These are phyloP conservation scores for Pseudomyrmex cubaensis DNA, from an alignment of 1,140 invertebrate species.

Conservation along the genomic window DNA sequence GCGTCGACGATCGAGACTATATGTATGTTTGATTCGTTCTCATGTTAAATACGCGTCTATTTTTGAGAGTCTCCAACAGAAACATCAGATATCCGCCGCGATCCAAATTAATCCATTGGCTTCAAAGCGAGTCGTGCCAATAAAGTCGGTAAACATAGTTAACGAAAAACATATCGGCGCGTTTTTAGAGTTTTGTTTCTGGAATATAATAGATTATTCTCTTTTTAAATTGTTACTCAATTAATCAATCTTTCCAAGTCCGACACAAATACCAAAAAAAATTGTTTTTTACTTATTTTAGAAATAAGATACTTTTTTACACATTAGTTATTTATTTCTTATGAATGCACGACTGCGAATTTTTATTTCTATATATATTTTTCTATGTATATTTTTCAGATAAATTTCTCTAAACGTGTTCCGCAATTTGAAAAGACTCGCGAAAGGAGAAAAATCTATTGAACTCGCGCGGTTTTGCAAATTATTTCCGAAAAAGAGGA, in stretches of 20 bases:
- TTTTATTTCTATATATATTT: neutral
- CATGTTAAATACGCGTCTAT: slow-evolving; percentile 13
- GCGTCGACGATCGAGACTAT: slow-evolving; percentile 34
- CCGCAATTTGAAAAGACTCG: slow-evolving; percentile 4
- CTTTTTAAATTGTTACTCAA: neutral
- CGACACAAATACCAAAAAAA: neutral
- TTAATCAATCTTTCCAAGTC: neutral
- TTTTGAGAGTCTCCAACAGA: slow-evolving; percentile 34
- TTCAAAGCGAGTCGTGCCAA: slow-evolving; percentile 40
- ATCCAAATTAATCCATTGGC: slow-evolving; percentile 36
- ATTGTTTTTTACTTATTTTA: no score
- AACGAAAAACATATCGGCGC: slow-evolving; percentile 20
- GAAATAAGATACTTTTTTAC: no score
- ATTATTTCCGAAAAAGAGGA: neutral
- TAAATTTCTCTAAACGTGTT: neutral
- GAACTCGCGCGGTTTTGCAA: neutral
- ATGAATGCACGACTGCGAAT: neutral
- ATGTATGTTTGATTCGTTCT: slow-evolving; percentile 32
- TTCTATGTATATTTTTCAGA: neutral
- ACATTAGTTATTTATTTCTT: neutral
- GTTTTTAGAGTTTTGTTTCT: slow-evolving; percentile 19
- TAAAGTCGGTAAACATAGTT: slow-evolving; percentile 37
- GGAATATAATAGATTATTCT: neutral
- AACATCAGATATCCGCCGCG: slow-evolving; percentile 15
- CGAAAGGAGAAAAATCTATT: neutral